phyloP scores from a whole-genome alignment of 2,888 invertebrate genomes.

The Cancer borealis region DNA sequence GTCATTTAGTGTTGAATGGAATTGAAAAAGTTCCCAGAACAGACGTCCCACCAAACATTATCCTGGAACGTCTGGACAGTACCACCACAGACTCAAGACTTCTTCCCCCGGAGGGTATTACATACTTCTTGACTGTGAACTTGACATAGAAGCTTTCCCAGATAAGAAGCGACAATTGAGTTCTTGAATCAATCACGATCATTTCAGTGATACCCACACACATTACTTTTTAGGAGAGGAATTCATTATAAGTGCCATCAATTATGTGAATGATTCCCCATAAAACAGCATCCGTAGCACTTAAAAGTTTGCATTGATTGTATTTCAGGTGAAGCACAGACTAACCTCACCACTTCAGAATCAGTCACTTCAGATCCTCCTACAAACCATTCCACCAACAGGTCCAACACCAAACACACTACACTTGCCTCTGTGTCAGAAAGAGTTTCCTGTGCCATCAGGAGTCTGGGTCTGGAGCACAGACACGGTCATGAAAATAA shows the following conservation, averaged over 20 bases:
- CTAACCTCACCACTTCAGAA: background rate
- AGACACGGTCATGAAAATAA: background rate
- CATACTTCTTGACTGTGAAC: background rate
- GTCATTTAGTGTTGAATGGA: constrained; percentile 62
- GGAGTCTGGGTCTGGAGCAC: constrained; percentile 8
- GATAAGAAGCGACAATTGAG: background rate
- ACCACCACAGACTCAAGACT: background rate
- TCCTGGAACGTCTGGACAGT: constrained; percentile 46
- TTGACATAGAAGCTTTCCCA: background rate
- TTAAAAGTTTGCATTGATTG: background rate
- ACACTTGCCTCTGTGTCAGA: constrained; percentile 4
- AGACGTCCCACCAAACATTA: constrained; percentile 54
- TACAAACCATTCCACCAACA: background rate
- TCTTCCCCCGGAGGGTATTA: constrained; percentile 31
- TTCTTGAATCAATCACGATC: background rate
- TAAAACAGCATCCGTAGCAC: background rate
- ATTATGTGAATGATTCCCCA: background rate
- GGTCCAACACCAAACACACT: background rate
- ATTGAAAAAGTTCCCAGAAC: constrained; percentile 63
- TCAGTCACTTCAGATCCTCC: background rate
- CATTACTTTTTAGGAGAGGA: background rate
- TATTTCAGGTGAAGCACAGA: constrained; percentile 35
- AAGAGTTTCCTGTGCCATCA: constrained; percentile 30
- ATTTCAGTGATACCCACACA: background rate
- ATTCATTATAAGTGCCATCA: background rate